These are phyloP conservation scores for Anabacerthia variegaticeps DNA, from an alignment of 2,797 vertebrate species.

Conservation along the genomic window DNA sequence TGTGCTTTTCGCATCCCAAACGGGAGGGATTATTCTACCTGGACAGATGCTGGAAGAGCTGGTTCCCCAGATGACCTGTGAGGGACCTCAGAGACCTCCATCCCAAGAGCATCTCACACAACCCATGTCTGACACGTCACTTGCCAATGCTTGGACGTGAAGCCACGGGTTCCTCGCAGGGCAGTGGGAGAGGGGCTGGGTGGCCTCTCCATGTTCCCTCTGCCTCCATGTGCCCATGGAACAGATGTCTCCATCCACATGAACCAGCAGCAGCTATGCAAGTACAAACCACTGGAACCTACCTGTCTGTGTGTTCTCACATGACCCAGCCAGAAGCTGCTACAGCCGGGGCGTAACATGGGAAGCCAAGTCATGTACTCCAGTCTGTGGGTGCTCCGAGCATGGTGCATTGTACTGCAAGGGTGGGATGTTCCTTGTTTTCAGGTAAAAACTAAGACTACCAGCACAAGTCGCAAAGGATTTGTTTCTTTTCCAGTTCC, in stretches of 20 bases:
- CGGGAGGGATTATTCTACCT: not conserved
- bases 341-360: rapidly evolving
- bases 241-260: not conserved
- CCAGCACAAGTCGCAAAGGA: not conserved
- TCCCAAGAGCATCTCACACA: not conserved
- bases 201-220: not conserved
- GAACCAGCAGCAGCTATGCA: conserved; percentile 37
- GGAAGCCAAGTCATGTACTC: not conserved
- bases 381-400: not conserved
- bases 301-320: not conserved
- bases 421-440: not conserved
- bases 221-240: not conserved
- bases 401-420: not conserved
- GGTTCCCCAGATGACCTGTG: not conserved
- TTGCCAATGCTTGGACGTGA: not conserved
- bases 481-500: not conserved
- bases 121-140: not conserved
- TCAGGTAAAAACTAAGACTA: not conserved
- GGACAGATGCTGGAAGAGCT: not conserved
- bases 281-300: not conserved
- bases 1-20: not conserved
- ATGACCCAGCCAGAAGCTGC: not conserved
- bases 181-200: not conserved
- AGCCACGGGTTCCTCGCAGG: not conserved
- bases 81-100: not conserved